Evolutionary conservation across 2,113 vertebrate species (phyloP), one percentile per base, ranked within the genome.

Genomic region (Nothoprocta pentlandii): DNA sequence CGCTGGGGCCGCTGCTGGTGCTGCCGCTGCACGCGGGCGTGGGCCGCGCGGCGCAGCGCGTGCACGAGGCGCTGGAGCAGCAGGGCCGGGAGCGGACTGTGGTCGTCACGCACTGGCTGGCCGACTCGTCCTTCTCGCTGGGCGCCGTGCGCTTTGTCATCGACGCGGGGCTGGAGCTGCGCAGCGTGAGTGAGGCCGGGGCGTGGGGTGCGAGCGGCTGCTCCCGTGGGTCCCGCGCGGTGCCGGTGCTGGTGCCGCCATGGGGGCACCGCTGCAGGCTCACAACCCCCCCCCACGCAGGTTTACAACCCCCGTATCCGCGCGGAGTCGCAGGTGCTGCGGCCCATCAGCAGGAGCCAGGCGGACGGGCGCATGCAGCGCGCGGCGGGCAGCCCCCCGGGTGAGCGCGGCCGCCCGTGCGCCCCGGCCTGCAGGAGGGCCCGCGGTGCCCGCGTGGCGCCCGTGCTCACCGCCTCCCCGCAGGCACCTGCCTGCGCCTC

Each of bases 231-330:
- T 47, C 46, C 46, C 17, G 46, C 16, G 16, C 46, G 17, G 46
- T 47, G 46, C 46, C 46, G 46, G 44, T 46, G 44, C 44, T 16
- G 16, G 46, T 19, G 47, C 10, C 47, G 47, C 47, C 20, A 20
- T 16, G 20, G 46, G 47, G 16, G 47, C 47, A 21, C 47, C 20
- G 47, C 20, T 9, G 15, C n/a, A 36, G 59, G 34, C 16, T 25
- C 26, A 0, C 1, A 12, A 16, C 63, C 17, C 69, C 21, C 5
- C 22, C 36, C 71, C 6, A 39, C 47, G 13, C 97, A 99, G 99
- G 98, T 99, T 51, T 99, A 99, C 97, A 99, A 97, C 86, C 99
- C 99, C 49, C 98, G 98, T 77, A 99, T 99, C 91, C 98, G 99
- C 34, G 99, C 99, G 0, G 98, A 99, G 94, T 99, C 99, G 2